phyloP scores from a whole-genome alignment of 2,113 vertebrate species.

The Hippoglossus stenolepis region DNA sequence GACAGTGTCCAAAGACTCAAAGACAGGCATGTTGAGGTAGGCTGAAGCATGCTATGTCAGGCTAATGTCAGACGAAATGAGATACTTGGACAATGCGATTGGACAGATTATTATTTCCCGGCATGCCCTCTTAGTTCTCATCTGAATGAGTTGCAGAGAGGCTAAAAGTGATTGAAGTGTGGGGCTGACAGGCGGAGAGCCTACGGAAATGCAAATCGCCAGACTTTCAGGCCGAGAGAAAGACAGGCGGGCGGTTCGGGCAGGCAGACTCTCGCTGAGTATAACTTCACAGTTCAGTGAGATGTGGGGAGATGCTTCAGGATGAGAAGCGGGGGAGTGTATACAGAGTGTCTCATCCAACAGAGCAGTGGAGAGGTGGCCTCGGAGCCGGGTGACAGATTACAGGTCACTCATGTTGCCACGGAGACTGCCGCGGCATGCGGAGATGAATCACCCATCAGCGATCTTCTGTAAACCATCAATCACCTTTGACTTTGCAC shows the following conservation, averaged over 20 bases:
- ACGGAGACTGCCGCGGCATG: slow-evolving; percentile 71
- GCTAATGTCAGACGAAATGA: slow-evolving; percentile 29
- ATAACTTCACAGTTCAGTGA: slow-evolving; percentile 63
- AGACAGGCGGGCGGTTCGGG: background rate
- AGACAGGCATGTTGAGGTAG: background rate
- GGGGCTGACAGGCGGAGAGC: slow-evolving; percentile 10
- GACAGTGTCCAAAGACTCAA: slow-evolving; percentile 23
- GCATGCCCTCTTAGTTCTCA: slow-evolving; percentile 19
- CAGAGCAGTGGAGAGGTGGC: slow-evolving; percentile 61
- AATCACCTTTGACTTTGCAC: slow-evolving; percentile 78
- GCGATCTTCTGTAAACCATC: slow-evolving; percentile 80
- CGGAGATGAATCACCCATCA: slow-evolving; percentile 82
- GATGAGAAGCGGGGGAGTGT: slow-evolving; percentile 51
- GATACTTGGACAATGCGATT: slow-evolving; percentile 8
- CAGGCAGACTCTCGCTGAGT: slow-evolving; percentile 23
- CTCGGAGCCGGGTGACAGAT: slow-evolving; percentile 78
- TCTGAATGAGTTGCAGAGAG: slow-evolving; percentile 37
- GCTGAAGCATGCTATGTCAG: background rate
- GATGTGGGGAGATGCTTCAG: slow-evolving; percentile 52
- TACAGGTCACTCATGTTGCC: slow-evolving; percentile 79
- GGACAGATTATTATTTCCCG: slow-evolving; percentile 19
- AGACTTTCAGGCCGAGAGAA: slow-evolving; percentile 14
- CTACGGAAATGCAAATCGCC: slow-evolving; percentile 45
- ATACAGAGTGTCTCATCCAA: slow-evolving; percentile 50
- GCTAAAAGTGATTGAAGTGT: slow-evolving; percentile 35